Base-by-base conservation (phyloP, 2,797 vertebrate genomes). In the Sciurus vulgaris region DNA sequence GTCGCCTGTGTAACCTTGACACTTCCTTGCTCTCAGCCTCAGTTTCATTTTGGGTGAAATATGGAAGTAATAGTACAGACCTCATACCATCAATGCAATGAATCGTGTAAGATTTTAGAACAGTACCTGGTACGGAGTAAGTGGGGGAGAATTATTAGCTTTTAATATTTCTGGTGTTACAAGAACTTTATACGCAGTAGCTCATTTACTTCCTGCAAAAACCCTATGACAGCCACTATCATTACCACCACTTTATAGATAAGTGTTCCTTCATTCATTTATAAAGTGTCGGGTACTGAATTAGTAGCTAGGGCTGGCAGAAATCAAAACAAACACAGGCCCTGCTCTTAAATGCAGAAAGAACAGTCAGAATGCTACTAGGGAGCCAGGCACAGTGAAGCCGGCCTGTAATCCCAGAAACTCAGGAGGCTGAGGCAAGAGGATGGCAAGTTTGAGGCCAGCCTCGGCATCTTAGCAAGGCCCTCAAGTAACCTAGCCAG, bases 201-300 rank as follows among this genome's bases (percentile, higher is more conserved):
- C 28, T 92, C 47, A 6, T 73, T 77, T 67, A 76, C 33, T 83
- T 87, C 33, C 59, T 72, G 61, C 77, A 81, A 89, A 93, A 92
- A 17, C 14, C 18, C 49, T 35, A 41, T 69, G 17, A 56, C 18
- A 22, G 51, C 74, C 72, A 63, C 26, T 73, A 20, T 69, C 76
- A 65, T 78, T 47, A 82, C 5, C 35, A 49, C n/a, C 15, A 4
- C 38, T 81, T 63, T 73, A 47, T 26, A 94, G 67, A 51, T 5
- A 70, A 76, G 86, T 0, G 0, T 74, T 73, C 47, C 69, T 14
- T 33, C 54, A 49, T 33, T 93, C 84, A 51, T 51, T 89, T 69
- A 8, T 35, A 51, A 67, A 44, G 30, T 17, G 10, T 33, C 38
- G 38, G 65, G 35, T n/a, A 67, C 35, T 74, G 6, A 41, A 59